Conservation (phyloP, 2,888 invertebrate genomes). For the Dione vanillae region DNA sequence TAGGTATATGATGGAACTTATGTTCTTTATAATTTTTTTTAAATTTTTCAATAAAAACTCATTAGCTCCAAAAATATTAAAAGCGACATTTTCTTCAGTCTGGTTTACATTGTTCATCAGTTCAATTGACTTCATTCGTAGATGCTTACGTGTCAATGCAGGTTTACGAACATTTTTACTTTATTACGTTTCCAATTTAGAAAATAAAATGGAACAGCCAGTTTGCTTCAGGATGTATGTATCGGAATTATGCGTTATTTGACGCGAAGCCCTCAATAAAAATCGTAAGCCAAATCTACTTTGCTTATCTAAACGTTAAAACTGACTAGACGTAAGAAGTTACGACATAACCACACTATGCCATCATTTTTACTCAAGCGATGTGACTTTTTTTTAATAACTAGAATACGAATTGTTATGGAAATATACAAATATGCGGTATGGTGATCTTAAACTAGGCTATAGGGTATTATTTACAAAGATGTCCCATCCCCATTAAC, state of each 20-base stretch:
- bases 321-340: constrained; percentile 80
- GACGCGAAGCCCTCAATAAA: constrained; percentile 38
- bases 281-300: constrained; percentile 54
- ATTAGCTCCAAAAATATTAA: constrained; percentile 35
- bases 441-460: constrained; percentile 67
- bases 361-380: constrained; percentile 70
- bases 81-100: constrained; percentile 33
- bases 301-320: constrained; percentile 65
- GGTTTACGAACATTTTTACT: background rate
- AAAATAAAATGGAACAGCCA: constrained; percentile 40
- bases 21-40: constrained; percentile 23
- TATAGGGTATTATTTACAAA: constrained; percentile 67
- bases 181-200: background rate
- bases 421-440: constrained; percentile 77
- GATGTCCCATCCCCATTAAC: constrained; percentile 39
- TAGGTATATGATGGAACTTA: constrained; percentile 2
- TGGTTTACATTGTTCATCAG: constrained; percentile 32
- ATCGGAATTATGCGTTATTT: constrained; percentile 23
- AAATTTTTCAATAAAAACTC: constrained; percentile 12
- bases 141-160: background rate
- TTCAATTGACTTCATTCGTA: constrained; percentile 40
- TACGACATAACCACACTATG: constrained; percentile 58
- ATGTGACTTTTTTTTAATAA: constrained; percentile 56
- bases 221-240: constrained; percentile 29
- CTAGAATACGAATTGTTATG: constrained; percentile 59